phyloP scores from a whole-genome alignment of 2,888 invertebrate genomes.

The Acrobasis repandana region DNA sequence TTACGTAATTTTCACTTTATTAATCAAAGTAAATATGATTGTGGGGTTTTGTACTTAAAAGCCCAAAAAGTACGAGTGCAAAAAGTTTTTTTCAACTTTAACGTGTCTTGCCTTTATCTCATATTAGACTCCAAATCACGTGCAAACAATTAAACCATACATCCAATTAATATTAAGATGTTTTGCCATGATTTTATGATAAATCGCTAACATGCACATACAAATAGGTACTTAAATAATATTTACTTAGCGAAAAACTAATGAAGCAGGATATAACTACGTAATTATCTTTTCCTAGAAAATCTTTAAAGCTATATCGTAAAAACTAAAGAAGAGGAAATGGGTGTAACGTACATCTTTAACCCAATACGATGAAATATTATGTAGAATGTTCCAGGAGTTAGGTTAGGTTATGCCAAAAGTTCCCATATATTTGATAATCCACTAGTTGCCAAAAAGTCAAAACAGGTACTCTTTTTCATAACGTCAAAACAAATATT shows the following conservation, averaged over 20 bases:
- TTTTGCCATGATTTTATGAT: background rate
- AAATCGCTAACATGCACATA: background rate
- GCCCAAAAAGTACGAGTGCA: background rate
- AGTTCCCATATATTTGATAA: no score
- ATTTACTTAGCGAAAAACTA: background rate
- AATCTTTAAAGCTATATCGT: no score
- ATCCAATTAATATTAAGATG: background rate
- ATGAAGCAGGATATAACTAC: background rate
- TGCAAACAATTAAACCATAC: background rate
- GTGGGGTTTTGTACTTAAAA: background rate
- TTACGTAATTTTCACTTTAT: background rate
- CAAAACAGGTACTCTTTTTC: no score
- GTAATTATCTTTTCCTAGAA: no score
- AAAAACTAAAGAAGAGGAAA: no score
- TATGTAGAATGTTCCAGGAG: no score
- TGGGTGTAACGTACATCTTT: no score
- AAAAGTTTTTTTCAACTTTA: background rate
- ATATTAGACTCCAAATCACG: background rate
- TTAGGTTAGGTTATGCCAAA: no score
- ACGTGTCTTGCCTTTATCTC: background rate
- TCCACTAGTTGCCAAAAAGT: no score
- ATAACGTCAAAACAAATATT: no score
- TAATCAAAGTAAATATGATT: background rate
- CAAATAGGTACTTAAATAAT: background rate
- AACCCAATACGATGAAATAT: no score